A percentile compares a stretch with the other conserved stretches of the same genome.
These are phyloP conservation scores for Rhagoletis zephyria DNA, from an alignment of 1,140 invertebrate genomes.

Conservation along the genomic window DNA sequence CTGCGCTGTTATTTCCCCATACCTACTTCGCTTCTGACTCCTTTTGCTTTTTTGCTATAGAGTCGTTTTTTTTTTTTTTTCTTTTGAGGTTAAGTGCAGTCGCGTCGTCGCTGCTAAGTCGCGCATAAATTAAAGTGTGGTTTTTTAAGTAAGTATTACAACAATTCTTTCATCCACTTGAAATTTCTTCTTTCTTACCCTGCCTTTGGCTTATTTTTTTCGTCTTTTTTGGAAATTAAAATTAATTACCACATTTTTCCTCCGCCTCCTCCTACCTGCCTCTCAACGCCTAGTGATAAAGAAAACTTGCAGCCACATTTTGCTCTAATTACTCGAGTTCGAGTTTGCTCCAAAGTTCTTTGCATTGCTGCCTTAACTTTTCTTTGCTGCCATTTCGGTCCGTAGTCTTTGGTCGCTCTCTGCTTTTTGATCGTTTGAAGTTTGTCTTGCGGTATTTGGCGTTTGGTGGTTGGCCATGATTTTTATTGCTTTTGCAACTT, in stretches of 20 bases:
- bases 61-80: neutral
- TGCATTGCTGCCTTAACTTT: neutral
- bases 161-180: neutral
- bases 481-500: constrained; percentile 48
- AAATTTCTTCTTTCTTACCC: neutral
- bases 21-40: neutral
- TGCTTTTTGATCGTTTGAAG: constrained; percentile 23
- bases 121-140: constrained; percentile 42
- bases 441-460: constrained; percentile 47
- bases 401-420: constrained; percentile 8
- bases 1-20: constrained; percentile 31
- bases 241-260: constrained; percentile 45
- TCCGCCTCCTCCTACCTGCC: neutral
- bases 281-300: constrained; percentile 20
- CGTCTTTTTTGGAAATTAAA: constrained; percentile 33
- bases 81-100: constrained; percentile 25
- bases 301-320: constrained; percentile 46
- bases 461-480: constrained; percentile 45
- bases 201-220: neutral
- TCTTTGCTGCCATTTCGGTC: neutral
- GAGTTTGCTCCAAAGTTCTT: constrained; percentile 41
- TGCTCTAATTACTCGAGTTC: constrained; percentile 50
- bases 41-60: neutral
- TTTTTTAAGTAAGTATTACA: constrained; percentile 33
- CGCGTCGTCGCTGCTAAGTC: constrained; percentile 31